Evolutionary conservation across 2,797 vertebrate species (phyloP), one percentile per base, ranked within the genome.

Genomic region (Lacerta viridis): DNA sequence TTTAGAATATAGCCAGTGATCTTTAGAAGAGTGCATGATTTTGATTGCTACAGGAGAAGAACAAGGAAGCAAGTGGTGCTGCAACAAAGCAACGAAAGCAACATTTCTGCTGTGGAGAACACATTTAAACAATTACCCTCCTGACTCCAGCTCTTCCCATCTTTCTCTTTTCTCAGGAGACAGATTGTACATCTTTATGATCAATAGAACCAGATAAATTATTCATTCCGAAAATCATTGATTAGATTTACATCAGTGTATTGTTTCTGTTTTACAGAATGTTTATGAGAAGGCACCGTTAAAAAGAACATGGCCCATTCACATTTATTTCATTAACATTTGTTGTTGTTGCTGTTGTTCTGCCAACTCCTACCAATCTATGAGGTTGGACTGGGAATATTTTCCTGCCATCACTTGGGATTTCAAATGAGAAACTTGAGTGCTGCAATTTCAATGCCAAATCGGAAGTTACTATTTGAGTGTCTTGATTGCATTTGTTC

Each of bases 361-460:
- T 87, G 36, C 77, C 66, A 71, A 50, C 46, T 82, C 46, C 68
- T 84, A 83, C 89, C 55, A 74, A 5, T n/a, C 75, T 7, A 87
- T 80, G 43, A 8, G 29, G n/a, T 88, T 89, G 87, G 23, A 23
- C 75, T 75, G 11, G 90, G 84, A 82, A 64, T 0, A 85, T 83
- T 91, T 88, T 76, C 10, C 23, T 90, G 27, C 1, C 66, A 77
- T 13, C 0, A 3, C 72, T 27, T 3, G 15, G 33, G 81, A 39
- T 8, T 84, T 59, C 50, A 11, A 89, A 72, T 83, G 27, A 84
- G 86, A 91, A 90, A 85, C n/a, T 25, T 33, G 74, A 94, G 66
- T 25, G 82, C 68, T 80, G 2, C 20, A 71, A 43, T 78, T 78
- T 59, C 7, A 18, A 4, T 39, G 55, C 59, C 59, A 85, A 76